phyloP scores from a whole-genome alignment of 2,797 vertebrate genomes.

The Scolopax bukidnonensis region DNA sequence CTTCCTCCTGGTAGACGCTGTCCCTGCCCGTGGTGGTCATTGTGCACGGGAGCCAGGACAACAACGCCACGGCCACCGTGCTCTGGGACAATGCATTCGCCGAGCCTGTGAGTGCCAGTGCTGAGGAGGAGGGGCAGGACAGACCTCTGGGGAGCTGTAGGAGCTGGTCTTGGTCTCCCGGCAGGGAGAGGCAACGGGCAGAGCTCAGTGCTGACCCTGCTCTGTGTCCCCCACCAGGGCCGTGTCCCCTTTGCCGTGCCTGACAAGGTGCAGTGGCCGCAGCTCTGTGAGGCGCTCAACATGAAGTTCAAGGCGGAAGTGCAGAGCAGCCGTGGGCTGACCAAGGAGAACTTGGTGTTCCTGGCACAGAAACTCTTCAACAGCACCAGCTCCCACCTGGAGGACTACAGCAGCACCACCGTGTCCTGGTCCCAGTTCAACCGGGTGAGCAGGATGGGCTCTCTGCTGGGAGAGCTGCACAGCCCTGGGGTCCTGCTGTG shows the following conservation, averaged over 20 bases:
- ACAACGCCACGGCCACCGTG: conserved; percentile 94
- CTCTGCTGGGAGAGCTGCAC: not conserved
- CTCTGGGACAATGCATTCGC: conserved; percentile 98
- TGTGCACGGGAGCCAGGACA: conserved; percentile 96
- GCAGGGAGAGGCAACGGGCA: not conserved
- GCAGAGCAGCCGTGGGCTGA: conserved; percentile 91
- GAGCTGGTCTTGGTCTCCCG: not conserved
- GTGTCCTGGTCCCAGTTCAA: conserved; percentile 98
- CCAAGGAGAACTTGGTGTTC: conserved; percentile 94
- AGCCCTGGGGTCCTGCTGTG: rapidly evolving
- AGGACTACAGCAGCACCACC: conserved; percentile 89
- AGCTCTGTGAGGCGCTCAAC: conserved; percentile 93
- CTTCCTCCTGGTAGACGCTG: conserved; percentile 81
- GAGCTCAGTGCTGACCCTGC: not conserved
- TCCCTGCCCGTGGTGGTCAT: conserved; percentile 96
- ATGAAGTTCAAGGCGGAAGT: conserved; percentile 98
- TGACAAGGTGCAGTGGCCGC: conserved; percentile 93
- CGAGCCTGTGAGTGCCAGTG: conserved; percentile 85
- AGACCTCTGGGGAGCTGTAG: rapidly evolving
- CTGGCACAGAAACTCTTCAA: conserved; percentile 95
- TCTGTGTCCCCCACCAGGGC: conserved; percentile 76
- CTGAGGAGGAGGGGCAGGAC: not conserved
- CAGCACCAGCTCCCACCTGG: conserved; percentile 85
- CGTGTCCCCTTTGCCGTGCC: conserved; percentile 92
- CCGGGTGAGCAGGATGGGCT: conserved; percentile 77